These are phyloP conservation scores for Leptatherina wallacei DNA, from an alignment of 2,797 vertebrate species.

Conservation along the genomic window DNA sequence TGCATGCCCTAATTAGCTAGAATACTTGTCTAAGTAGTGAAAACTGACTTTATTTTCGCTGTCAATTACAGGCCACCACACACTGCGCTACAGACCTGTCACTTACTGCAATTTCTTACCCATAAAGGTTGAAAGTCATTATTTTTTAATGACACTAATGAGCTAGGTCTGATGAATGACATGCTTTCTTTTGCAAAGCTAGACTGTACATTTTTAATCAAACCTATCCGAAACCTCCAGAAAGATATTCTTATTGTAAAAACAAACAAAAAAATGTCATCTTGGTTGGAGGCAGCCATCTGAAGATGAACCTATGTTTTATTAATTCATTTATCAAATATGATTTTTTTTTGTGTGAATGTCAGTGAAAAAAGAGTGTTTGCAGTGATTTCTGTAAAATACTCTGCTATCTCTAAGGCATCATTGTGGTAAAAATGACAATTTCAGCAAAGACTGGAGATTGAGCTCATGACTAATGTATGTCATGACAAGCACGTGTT, in stretches of 20 bases:
- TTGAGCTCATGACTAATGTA: slow-evolving; percentile 20
- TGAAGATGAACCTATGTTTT: slow-evolving; percentile 23
- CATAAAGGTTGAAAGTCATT: slow-evolving; percentile 45
- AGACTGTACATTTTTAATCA: slow-evolving; percentile 16
- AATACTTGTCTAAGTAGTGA: slow-evolving; percentile 39
- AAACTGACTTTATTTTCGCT: slow-evolving; percentile 45
- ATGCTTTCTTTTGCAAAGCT: slow-evolving; percentile 29
- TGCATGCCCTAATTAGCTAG: slow-evolving; percentile 42
- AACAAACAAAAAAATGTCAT: background rate
- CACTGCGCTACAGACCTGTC: slow-evolving; percentile 31
- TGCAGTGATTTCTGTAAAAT: slow-evolving; percentile 41
- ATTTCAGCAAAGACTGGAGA: slow-evolving; percentile 42
- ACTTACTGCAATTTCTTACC: slow-evolving; percentile 16
- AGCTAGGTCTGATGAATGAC: slow-evolving; percentile 33
- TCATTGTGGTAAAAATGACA: slow-evolving; percentile 33
- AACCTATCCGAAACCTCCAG: background rate
- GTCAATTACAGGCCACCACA: slow-evolving; percentile 45
- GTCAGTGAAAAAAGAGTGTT: slow-evolving; percentile 33
- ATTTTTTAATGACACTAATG: slow-evolving; percentile 56
- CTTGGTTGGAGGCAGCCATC: slow-evolving; percentile 1
- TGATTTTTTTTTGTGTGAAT: slow-evolving; percentile 40
- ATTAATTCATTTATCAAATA: slow-evolving; percentile 46
- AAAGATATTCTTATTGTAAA: background rate
- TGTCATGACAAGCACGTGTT: background rate
- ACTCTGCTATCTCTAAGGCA: slow-evolving; percentile 34